Evolutionary conservation across 2,797 vertebrate genomes (phyloP).

Genomic region (Aeoliscus strigatus): DNA sequence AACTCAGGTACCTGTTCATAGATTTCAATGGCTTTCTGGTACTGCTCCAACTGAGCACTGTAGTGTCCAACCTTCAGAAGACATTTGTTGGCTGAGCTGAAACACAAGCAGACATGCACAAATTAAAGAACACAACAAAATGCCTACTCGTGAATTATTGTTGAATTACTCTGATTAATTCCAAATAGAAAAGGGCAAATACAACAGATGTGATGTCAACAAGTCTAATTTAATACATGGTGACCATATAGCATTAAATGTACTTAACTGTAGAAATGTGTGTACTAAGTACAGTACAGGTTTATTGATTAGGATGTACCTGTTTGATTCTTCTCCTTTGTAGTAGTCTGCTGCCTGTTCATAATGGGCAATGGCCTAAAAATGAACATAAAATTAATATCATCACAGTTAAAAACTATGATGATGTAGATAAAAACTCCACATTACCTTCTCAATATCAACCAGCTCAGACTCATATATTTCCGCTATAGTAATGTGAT

Average conservation of each 20-base stretch:
- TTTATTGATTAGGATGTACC: slow-evolving; percentile 39
- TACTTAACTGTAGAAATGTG: too few species aligned
- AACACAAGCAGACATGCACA: slow-evolving; percentile 23
- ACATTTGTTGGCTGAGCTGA: slow-evolving; percentile 87
- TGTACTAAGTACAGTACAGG: too few species aligned
- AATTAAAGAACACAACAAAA: too few species aligned
- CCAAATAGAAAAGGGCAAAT: too few species aligned
- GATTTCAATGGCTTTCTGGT: slow-evolving; percentile 90
- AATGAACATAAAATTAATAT: slow-evolving; percentile 17
- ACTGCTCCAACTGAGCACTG: slow-evolving; percentile 89
- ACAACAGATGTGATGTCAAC: too few species aligned
- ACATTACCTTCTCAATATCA: slow-evolving; percentile 67
- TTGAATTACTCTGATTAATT: too few species aligned
- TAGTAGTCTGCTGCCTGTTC: slow-evolving; percentile 78
- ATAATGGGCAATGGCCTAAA: slow-evolving; percentile 71
- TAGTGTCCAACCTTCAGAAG: slow-evolving; percentile 91
- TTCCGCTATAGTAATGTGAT: slow-evolving; percentile 78
- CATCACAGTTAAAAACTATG: too few species aligned
- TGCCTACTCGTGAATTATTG: too few species aligned
- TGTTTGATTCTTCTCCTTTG: slow-evolving; percentile 71
- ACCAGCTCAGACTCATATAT: slow-evolving; percentile 71
- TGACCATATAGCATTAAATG: too few species aligned
- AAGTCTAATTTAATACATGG: too few species aligned
- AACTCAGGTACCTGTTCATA: slow-evolving; percentile 83
- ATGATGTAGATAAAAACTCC: neutral